Conservation (phyloP, 2,797 vertebrate species). For the Taeniopygia guttata region DNA sequence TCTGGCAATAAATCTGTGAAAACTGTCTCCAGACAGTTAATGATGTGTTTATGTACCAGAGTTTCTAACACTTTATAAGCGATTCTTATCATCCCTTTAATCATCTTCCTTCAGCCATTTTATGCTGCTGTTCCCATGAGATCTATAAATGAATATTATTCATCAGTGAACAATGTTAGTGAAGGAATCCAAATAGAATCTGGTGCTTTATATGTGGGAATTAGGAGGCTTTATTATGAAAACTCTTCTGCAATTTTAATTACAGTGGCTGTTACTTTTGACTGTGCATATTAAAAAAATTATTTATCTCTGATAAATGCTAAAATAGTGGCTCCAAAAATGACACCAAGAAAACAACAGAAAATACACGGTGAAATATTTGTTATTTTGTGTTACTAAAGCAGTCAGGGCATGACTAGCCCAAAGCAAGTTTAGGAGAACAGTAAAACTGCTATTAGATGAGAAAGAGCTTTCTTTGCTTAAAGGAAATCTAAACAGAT, state of each 20-base stretch:
- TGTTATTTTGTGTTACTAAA: background rate
- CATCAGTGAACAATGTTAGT: background rate
- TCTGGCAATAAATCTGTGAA: background rate
- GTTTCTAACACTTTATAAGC: background rate
- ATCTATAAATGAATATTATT: background rate
- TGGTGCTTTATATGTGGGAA: background rate
- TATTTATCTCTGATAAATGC: background rate
- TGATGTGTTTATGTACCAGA: background rate
- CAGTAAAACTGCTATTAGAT: background rate
- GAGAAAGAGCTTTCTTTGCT: background rate
- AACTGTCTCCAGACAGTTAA: background rate
- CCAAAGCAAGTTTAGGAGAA: background rate
- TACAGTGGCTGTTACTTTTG: background rate
- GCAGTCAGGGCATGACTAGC: background rate
- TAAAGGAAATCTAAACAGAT: background rate
- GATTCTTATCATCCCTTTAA: background rate
- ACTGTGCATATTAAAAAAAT: background rate
- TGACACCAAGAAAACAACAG: background rate
- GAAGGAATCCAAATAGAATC: background rate
- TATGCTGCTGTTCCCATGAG: background rate
- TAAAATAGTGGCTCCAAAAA: background rate
- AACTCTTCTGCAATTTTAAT: constrained; percentile 1
- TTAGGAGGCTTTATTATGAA: background rate
- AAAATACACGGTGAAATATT: background rate
- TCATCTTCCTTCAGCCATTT: background rate